Base-by-base conservation (phyloP, 30 jellyfish, hydroid and myxozoan genomes). In the Aurelia coerulea region DNA sequence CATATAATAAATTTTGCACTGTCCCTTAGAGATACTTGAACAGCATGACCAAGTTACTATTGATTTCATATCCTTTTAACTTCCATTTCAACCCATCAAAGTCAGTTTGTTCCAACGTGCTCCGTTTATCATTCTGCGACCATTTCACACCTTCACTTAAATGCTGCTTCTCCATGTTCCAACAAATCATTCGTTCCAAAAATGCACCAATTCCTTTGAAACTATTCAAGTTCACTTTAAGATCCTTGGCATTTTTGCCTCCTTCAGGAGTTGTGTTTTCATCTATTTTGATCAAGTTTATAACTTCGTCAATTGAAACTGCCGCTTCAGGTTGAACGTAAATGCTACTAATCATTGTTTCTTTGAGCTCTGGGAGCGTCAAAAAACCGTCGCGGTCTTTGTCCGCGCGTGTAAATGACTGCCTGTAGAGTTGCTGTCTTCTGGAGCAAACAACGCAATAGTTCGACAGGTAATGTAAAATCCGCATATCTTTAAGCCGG, bases 361-460 rank as follows among this genome's bases (percentile, higher is more conserved):
- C 96, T 54, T 62, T 77, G 58, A 86, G 34, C 46, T 86, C 96
- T 1, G 39, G 67, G 10, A 68, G 79, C 62, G 80, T 75, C 62
- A 86, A 35, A 19, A 12, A 68, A 12, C 90, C 90, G 49, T 86
- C 96, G 73, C 88, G 88, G 81, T 86, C 90, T 59, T 78, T 77
- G 58, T 86, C 96, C 68, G 88, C 89, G 23, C 80, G 78, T 2
- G 62, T 29, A 52, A 86, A 86, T 32, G 96, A 73, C 63, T 86
- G 96, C 29, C 78, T 80, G 62, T 86, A 86, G 14, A 86, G 83
- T 73, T 73, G 90, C 86, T 68, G 77, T 46, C 96, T 65, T 59
- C 96, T 60, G 23, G 96, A 86, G 68, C 96, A 86, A 29, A 86
- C 88, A 11, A 86, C 96, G 64, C 96, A 86, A 37, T 60, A 86